Percentiles rank a stretch among this genome's conserved stretches.
These are phyloP conservation scores for Cistogaster globosa DNA, from an alignment of 2,888 invertebrate species.

Conservation along the genomic window DNA sequence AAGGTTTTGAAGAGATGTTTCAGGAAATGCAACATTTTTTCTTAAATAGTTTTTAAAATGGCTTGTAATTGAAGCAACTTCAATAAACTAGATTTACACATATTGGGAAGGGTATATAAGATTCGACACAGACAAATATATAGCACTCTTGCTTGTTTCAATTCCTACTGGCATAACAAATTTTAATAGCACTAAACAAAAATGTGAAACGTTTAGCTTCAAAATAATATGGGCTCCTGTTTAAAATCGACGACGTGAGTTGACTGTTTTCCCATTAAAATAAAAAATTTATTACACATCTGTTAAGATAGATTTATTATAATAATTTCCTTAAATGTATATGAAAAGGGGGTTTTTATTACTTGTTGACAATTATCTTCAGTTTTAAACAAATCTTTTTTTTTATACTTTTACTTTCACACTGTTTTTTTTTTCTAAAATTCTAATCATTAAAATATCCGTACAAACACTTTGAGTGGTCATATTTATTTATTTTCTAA, in stretches of 20 bases:
- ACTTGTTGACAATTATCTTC: too few species aligned
- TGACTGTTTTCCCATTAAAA: slow-evolving; percentile 83
- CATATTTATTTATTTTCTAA: slow-evolving; percentile 68
- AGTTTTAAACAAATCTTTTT: neutral
- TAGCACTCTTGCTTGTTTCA: too few species aligned
- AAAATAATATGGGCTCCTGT: slow-evolving; percentile 76
- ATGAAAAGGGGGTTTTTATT: neutral
- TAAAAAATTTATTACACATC: slow-evolving; percentile 75
- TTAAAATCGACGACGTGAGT: slow-evolving; percentile 81
- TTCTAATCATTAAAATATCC: slow-evolving; percentile 60
- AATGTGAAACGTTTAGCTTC: neutral
- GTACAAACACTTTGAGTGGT: slow-evolving; percentile 35
- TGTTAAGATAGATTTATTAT: neutral
- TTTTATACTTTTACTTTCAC: neutral
- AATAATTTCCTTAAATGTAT: neutral
- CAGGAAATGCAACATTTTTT: too few species aligned
- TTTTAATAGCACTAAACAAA: neutral
- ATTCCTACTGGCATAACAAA: neutral
- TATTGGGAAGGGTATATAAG: too few species aligned
- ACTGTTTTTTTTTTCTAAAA: neutral
- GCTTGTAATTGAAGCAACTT: too few species aligned
- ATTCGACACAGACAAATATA: too few species aligned
- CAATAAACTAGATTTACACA: too few species aligned
- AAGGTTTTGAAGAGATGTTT: too few species aligned
- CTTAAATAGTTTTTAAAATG: too few species aligned